Evolutionary conservation across 2,888 invertebrate species (phyloP).

Genomic region (Brachypterus glaber): DNA sequence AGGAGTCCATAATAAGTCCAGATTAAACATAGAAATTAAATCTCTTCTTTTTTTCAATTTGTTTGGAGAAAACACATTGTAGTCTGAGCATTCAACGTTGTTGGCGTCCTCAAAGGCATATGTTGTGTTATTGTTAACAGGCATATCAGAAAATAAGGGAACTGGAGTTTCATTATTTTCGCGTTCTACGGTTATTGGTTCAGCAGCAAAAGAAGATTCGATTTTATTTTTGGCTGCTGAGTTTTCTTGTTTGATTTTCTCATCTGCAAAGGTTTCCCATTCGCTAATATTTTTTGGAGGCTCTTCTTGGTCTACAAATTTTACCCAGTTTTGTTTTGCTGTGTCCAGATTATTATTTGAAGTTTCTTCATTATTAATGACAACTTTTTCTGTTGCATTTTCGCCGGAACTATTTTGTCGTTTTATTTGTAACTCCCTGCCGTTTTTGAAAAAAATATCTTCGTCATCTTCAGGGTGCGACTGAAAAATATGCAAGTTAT

Average conservation of each 20-base stretch:
- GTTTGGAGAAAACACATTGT: conserved; percentile 31
- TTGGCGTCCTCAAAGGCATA: conserved; percentile 34
- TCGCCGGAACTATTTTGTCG: conserved; percentile 23
- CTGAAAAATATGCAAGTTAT: conserved; percentile 23
- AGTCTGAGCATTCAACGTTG: conserved; percentile 17
- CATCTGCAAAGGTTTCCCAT: conserved; percentile 22
- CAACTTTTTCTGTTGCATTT: conserved; percentile 21
- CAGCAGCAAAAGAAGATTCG: conserved; percentile 21
- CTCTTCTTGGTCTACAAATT: too few species aligned
- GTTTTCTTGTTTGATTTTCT: neutral
- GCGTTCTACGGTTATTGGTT: too few species aligned
- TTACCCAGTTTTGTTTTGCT: too few species aligned
- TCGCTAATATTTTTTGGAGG: too few species aligned
- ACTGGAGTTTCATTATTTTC: conserved; percentile 36
- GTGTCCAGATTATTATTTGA: neutral
- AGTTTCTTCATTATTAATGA: conserved; percentile 14
- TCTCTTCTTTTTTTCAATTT: conserved; percentile 12
- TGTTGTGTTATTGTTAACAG: conserved; percentile 41
- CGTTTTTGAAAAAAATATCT: conserved; percentile 45
- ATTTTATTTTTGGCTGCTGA: conserved; percentile 14
- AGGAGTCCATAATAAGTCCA: conserved; percentile 29
- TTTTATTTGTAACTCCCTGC: conserved; percentile 32
- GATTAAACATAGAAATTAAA: neutral
- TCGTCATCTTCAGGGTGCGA: conserved; percentile 41
- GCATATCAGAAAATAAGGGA: conserved; percentile 48